Base-by-base conservation (phyloP, 2,888 invertebrate genomes). In the Diachrysia chrysitis region DNA sequence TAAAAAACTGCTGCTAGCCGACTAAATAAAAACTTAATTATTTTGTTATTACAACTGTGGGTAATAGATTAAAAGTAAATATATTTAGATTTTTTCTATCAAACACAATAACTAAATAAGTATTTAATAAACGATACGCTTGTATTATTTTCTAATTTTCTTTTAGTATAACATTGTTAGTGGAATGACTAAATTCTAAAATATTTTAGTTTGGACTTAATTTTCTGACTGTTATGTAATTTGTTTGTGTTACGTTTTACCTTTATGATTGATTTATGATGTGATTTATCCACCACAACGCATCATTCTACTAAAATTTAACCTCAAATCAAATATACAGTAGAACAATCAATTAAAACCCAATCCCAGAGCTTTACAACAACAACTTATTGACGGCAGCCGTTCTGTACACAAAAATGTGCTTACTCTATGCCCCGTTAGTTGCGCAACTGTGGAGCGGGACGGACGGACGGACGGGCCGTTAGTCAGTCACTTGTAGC, bases 371-470 rank as follows among this genome's bases (percentile, higher is more conserved):
- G 55, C 58, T 71, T 73, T 71, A 32, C 9, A 60, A 59, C 48
- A 69, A 58, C 35, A 63, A 64, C 63, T 71, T 73, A 75, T 78
- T 81, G 73, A 71, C 70, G 56, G 57, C 68, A 80, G 85, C 87
- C 84, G 87, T 82, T 92, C 91, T 89, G 89, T 89, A 87, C 87
- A 88, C 87, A 83, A 81, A 80, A 84, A 84, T 87, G 74, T 84
- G 87, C 87, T 89, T 93, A 93, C 92, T 94, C 93, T 93, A 92
- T 92, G 93, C 89, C 88, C 93, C 93, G 93, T 94, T 93, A 93
- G 90, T 94, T 94, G 93, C 93, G 93, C 92, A 93, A 94, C 87
- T 87, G 84, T 85, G 88, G 87, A 88, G 88, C 87, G 90, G 85
- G 87, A 89, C 90, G 90, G 83, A 90, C 89, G 85, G 87, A 88